Evolutionary conservation across 2,888 invertebrate species (phyloP), one percentile per base, ranked within the genome.

Genomic region (Sturmia bella): DNA sequence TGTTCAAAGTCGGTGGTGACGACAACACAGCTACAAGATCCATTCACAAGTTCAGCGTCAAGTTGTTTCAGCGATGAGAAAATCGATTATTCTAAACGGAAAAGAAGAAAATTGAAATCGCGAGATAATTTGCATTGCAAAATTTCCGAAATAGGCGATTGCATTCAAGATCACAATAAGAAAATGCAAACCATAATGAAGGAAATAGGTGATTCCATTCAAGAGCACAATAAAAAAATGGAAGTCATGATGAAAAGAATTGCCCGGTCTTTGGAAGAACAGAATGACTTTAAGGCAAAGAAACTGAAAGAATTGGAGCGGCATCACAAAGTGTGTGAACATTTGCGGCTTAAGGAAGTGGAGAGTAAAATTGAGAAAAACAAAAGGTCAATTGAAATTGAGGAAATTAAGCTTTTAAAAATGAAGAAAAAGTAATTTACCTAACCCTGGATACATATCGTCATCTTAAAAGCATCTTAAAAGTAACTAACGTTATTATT

Each of bases 171-270:
- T 32, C 32, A 32, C 7, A 32, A 32, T 32, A 32, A 66, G 52
- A 66, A 66, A 15, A 7, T 66, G 21, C 21, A 37, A n/a, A 21
- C 5, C 24, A 66, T 52, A 37, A 66, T 66, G n/a, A 52, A 19
- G 4, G 66, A 52, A 50, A 15, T 54, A 52, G 13, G 21, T 13
- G 52, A 52, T n/a, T 21, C 21, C 2, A 41, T 39, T 11, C 17
- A 66, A 3, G 13, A 15, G 4, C 52, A 52, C 37, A 52, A 52
- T 13, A 66, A 52, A 15, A 54, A 66, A 66, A 66, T 66, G 50
- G 13, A 52, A 37, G 32, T 52, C n/a, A 48, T 64, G n/a, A 66
- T 50, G 52, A 50, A 13, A 50, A 52, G 64, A 50, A 52, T 66
- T 21, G 50, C 37, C 19, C 64, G 39, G 1, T 66, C 52, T 9